Evolutionary conservation across 1,140 invertebrate species (phyloP).

Genomic region (Lutraria rhynchaena): DNA sequence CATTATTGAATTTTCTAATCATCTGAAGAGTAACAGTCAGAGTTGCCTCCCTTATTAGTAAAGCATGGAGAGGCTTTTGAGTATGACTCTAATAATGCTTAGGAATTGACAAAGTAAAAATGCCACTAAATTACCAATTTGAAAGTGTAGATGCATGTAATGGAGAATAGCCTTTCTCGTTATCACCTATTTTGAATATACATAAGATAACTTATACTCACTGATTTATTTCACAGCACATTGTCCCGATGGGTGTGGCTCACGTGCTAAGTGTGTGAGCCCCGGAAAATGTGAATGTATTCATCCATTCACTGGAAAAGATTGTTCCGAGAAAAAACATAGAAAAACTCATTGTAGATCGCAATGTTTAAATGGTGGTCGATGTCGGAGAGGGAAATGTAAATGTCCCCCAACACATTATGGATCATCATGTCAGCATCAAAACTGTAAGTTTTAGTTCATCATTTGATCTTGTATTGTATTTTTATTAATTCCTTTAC

Average conservation of each 20-base stretch:
- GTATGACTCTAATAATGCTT: too few relatives aligned
- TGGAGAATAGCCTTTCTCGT: too few relatives aligned
- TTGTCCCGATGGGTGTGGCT: constrained; percentile 75
- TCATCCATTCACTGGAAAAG: constrained; percentile 74
- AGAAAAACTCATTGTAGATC: constrained; percentile 64
- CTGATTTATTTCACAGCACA: constrained; percentile 78
- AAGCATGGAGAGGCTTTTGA: too few relatives aligned
- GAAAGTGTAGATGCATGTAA: too few relatives aligned
- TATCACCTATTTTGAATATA: too few relatives aligned
- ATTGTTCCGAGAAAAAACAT: constrained; percentile 70
- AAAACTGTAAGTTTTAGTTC: constrained; percentile 66
- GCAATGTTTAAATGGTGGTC: constrained; percentile 75
- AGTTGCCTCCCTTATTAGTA: too few relatives aligned
- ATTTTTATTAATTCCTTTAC: constrained; percentile 5
- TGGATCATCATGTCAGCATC: constrained; percentile 74
- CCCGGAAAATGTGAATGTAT: constrained; percentile 78
- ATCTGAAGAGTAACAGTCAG: too few relatives aligned
- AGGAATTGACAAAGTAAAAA: too few relatives aligned
- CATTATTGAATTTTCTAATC: too few relatives aligned
- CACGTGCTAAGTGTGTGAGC: constrained; percentile 73
- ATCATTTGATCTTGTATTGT: background rate
- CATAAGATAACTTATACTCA: too few relatives aligned
- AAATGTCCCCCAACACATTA: constrained; percentile 72
- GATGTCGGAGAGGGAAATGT: constrained; percentile 74
- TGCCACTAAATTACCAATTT: too few relatives aligned